Percentiles rank a stretch among this genome's conserved stretches.
These are phyloP conservation scores for Dasyprocta punctata DNA, from an alignment of 2,113 vertebrate species.

Conservation along the genomic window DNA sequence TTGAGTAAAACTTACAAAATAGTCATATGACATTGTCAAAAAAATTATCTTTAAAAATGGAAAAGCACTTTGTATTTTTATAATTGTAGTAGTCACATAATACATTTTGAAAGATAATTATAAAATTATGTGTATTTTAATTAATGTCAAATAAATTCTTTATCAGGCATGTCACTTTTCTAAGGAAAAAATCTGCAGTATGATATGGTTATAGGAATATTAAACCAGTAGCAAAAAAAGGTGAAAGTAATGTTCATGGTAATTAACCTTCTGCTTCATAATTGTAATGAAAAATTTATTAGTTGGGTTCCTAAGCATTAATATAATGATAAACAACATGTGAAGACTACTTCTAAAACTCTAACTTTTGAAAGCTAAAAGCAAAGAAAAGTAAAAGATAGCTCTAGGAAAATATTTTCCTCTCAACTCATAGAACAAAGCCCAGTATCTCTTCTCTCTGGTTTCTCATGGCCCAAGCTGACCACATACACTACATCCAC, in stretches of 20 bases:
- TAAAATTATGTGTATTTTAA: constrained; percentile 20
- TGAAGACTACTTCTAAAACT: neutral
- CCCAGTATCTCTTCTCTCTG: neutral
- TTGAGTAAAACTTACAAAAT: constrained; percentile 16
- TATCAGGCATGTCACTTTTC: constrained; percentile 6
- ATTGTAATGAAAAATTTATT: constrained; percentile 53
- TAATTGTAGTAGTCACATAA: neutral
- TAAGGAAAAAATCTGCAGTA: neutral
- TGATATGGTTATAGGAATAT: constrained; percentile 54
- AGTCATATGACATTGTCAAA: neutral
- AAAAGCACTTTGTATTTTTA: neutral
- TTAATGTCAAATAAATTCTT: constrained; percentile 36
- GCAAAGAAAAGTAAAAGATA: constrained; percentile 1
- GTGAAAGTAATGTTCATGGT: constrained; percentile 45
- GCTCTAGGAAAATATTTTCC: neutral
- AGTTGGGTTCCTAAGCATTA: neutral
- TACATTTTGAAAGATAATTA: constrained; percentile 45
- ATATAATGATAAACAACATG: constrained; percentile 32
- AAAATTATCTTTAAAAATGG: constrained; percentile 2
- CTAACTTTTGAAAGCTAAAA: neutral
- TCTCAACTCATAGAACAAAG: neutral
- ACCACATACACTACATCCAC: neutral
- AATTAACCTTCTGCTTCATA: constrained; percentile 57
- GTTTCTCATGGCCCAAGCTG: neutral
- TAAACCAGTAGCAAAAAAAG: constrained; percentile 57